phyloP scores from a whole-genome alignment of 2,113 vertebrate species.

The Noctilio leporinus region DNA sequence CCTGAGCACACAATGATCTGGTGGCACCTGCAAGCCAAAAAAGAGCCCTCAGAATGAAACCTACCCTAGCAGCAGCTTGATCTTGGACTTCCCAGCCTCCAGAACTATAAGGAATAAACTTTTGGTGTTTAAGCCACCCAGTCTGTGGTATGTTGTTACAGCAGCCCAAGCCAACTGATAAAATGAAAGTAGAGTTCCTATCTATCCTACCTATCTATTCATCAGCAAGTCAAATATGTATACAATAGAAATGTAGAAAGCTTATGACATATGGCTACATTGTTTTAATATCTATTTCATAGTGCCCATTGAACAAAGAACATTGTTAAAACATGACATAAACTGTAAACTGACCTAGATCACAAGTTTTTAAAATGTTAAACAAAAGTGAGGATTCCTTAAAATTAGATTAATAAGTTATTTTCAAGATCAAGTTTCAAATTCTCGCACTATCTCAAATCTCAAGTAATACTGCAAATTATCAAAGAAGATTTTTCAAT shows the following conservation, averaged over 20 bases:
- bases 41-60: not conserved
- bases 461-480: not conserved
- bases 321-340: not conserved
- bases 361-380: not conserved
- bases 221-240: not conserved
- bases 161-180: not conserved
- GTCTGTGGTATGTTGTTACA: not conserved
- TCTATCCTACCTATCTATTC: not conserved
- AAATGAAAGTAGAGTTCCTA: not conserved
- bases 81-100: not conserved
- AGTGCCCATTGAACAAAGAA: not conserved
- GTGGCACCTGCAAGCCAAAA: not conserved
- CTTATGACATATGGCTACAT: not conserved
- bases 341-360: not conserved
- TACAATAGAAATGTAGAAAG: not conserved
- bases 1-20: not conserved
- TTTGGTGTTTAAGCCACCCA: not conserved
- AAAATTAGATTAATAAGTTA: not conserved
- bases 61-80: not conserved
- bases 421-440: not conserved
- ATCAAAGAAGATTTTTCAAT: not conserved
- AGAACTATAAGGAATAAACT: not conserved
- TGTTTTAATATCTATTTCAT: not conserved
- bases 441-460: not conserved
- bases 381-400: not conserved